A percentile compares a stretch with the other conserved stretches of the same genome.
These are phyloP conservation scores for Lissonota sp. DNA, from an alignment of 2,888 invertebrate genomes.

Conservation along the genomic window DNA sequence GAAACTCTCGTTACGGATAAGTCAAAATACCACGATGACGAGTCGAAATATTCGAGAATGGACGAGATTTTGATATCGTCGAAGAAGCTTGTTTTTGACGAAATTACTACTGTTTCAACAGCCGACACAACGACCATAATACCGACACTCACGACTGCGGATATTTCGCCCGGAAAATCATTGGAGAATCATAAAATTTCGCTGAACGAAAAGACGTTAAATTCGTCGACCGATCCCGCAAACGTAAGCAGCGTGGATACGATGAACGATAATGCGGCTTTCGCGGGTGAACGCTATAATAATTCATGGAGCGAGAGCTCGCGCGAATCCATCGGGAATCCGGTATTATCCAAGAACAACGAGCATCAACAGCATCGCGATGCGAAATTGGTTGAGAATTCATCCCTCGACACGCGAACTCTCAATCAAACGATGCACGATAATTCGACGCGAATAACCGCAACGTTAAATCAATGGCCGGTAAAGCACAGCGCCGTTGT, in stretches of 20 bases:
- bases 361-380: constrained; percentile 2
- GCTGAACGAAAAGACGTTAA: not conserved
- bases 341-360: constrained; percentile 12
- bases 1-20: not conserved
- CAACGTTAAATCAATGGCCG: constrained; percentile 86
- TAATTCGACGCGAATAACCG: constrained; percentile 77
- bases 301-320: constrained; percentile 1
- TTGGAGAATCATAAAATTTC: not conserved
- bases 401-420: constrained; percentile 19
- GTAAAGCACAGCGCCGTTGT: constrained; percentile 92
- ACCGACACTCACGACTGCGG: not conserved
- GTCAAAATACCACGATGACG: not conserved
- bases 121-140: not conserved
- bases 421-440: constrained; percentile 57
- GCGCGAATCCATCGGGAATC: constrained; percentile 2
- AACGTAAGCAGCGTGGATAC: not conserved
- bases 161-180: not conserved
- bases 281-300: not conserved
- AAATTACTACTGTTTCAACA: constrained; percentile 2
- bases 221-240: not conserved
- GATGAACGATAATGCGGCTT: not conserved
- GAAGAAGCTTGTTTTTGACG: not conserved
- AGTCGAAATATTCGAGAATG: not conserved
- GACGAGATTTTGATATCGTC: not conserved
- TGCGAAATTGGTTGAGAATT: constrained; percentile 9